Base-by-base conservation (phyloP, 1,140 invertebrate genomes). In the Trichoplusia ni region DNA sequence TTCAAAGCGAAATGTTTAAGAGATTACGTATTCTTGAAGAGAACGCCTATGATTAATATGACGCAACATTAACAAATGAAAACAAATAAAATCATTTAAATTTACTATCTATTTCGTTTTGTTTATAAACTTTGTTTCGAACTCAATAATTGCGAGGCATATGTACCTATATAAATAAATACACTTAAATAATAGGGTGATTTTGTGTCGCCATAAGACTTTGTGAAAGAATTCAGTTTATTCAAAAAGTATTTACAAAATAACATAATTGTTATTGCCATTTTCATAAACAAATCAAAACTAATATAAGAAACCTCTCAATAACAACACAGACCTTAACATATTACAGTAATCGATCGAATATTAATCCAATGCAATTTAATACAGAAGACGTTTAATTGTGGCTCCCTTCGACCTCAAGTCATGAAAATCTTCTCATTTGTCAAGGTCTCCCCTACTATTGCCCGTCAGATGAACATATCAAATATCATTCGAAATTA, bases 401-500 rank as follows among this genome's bases (percentile, higher is more conserved):
- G 64, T 64, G 49, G 56, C 73, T 77, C 79, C n/a, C 68, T 67
- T 60, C 67, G 69, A 79, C 66, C 71, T 76, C 68, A 62, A 73
- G 76, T 76, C 76, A 86, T 60, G 80, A 82, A 82, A 84, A 83
- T 84, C 80, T 79, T 73, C 67, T 77, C 79, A 86, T 89, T 89
- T 84, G 84, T 86, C 82, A 81, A 78, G 42, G 60, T 72, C 75
- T 74, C 79, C 85, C 84, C 76, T 44, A 73, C 66, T 47, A 67
- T 73, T 71, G 44, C 33, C 77, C 69, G 73, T 78, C 76, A 78
- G 79, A 83, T 67, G 74, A 76, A 81, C 75, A 77, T 82, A 87
- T 87, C 82, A 81, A 81, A 84, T 85, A 77, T 84, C 82, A 84
- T 75, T 75, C 40, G 75, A 82, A 82, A 87, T 85, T 84, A 82